Evolutionary conservation across 1,140 invertebrate species (phyloP).

Genomic region (Ceratosolen fusciceps): DNA sequence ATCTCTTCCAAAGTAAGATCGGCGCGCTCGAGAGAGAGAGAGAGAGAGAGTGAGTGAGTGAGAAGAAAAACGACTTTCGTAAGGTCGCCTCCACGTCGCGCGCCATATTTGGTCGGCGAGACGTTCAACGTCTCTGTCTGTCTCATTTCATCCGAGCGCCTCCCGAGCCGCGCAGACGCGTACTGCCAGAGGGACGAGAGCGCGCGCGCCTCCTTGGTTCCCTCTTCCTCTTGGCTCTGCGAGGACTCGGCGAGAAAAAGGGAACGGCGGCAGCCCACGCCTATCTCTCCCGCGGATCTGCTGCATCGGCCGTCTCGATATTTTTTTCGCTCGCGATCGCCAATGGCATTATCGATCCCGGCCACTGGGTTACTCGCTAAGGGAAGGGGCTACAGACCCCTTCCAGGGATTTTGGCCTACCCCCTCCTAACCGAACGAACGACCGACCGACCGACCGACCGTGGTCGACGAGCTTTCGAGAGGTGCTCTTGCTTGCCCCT

Average conservation of each 20-base stretch:
- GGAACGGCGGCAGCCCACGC: background rate
- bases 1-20: too few relatives aligned
- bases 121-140: constrained; percentile 51
- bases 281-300: constrained; percentile 3
- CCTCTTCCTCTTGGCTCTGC: constrained; percentile 35
- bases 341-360: background rate
- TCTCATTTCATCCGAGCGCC: constrained; percentile 9
- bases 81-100: constrained; percentile 57
- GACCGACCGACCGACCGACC: too few relatives aligned
- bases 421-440: too few relatives aligned
- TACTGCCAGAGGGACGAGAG: background rate
- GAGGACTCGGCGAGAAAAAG: background rate
- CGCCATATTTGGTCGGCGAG: constrained; percentile 61
- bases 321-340: constrained; percentile 28
- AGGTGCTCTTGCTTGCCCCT: too few relatives aligned
- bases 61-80: constrained; percentile 54
- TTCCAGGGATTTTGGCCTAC: too few relatives aligned
- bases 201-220: constrained; percentile 40
- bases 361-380: too few relatives aligned
- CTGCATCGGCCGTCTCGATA: constrained; percentile 12
- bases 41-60: constrained; percentile 35
- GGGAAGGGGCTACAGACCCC: too few relatives aligned
- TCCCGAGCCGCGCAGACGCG: constrained; percentile 1
- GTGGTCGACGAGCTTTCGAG: too few relatives aligned
- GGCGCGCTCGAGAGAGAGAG: background rate